phyloP scores from a whole-genome alignment of 1,140 invertebrate genomes.

The Euglossa dilemma region DNA sequence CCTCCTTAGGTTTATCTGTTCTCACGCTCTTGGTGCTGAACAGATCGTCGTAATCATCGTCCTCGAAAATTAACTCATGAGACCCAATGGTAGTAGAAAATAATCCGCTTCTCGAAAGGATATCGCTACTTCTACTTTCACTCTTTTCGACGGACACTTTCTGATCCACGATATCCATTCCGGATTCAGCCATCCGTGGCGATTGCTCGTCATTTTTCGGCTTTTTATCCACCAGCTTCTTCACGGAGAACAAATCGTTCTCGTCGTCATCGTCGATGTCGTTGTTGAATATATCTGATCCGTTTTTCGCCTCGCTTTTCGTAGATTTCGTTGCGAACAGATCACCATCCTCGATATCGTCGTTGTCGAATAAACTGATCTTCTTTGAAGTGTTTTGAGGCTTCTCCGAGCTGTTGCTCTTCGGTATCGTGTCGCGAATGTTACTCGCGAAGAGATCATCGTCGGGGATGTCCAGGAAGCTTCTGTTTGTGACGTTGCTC shows the following conservation, averaged over 20 bases:
- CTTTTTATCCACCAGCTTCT: background rate
- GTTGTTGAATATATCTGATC: conserved; percentile 14
- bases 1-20: background rate
- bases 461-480: background rate
- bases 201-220: background rate
- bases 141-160: conserved; percentile 25
- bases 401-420: conserved; percentile 17
- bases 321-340: conserved; percentile 51
- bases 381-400: conserved; percentile 27
- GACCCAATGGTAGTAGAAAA: conserved; percentile 38
- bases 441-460: conserved; percentile 36
- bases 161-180: background rate
- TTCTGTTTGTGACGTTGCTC: background rate
- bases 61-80: conserved; percentile 66
- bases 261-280: conserved; percentile 37
- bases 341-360: conserved; percentile 52
- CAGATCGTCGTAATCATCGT: conserved; percentile 72
- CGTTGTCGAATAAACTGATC: conserved; percentile 58
- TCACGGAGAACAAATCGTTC: conserved; percentile 54
- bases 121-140: conserved; percentile 29
- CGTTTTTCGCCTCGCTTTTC: conserved; percentile 14
- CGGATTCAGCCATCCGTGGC: background rate
- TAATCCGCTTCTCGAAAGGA: conserved; percentile 16
- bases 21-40: conserved; percentile 59
- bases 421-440: background rate